These are phyloP conservation scores for Rhinogobius similis DNA, from an alignment of 2,113 vertebrate genomes.

Conservation along the genomic window DNA sequence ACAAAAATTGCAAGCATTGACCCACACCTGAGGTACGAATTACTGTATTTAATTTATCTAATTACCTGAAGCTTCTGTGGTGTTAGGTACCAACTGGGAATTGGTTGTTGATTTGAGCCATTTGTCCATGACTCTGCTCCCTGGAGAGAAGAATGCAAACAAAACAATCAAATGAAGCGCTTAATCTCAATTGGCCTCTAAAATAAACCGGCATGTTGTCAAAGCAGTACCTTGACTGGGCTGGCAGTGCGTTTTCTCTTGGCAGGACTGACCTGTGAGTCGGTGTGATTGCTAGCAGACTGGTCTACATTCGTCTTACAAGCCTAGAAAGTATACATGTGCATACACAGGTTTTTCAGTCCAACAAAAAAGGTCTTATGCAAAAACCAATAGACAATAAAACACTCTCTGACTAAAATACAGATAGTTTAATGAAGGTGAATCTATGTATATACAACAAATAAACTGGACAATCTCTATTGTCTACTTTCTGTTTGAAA, in stretches of 20 bases:
- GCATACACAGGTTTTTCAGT: conserved; percentile 30
- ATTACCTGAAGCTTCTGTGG: conserved; percentile 94
- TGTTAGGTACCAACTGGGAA: conserved; percentile 91
- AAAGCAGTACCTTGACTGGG: conserved; percentile 88
- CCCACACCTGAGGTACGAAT: background rate
- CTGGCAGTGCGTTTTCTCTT: conserved; percentile 98
- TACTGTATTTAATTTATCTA: background rate
- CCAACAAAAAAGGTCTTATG: conserved; percentile 12
- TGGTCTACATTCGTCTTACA: conserved; percentile 94
- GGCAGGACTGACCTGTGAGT: conserved; percentile 93
- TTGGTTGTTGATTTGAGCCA: conserved; percentile 86
- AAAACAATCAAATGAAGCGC: background rate
- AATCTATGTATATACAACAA: background rate
- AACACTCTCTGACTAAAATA: background rate
- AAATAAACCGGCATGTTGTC: background rate
- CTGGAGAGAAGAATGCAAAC: conserved; percentile 62
- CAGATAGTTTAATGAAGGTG: no score
- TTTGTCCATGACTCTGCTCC: conserved; percentile 87
- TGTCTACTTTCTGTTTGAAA: no score
- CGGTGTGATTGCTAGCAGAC: conserved; percentile 88
- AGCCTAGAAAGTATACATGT: conserved; percentile 76
- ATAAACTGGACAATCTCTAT: no score
- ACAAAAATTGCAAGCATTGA: no score
- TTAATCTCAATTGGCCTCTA: background rate
- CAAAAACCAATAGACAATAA: conserved; percentile 20